A percentile compares a stretch with the other conserved stretches of the same genome.
These are phyloP conservation scores for Folsomia candida DNA, from an alignment of 2,888 invertebrate genomes.

Conservation along the genomic window DNA sequence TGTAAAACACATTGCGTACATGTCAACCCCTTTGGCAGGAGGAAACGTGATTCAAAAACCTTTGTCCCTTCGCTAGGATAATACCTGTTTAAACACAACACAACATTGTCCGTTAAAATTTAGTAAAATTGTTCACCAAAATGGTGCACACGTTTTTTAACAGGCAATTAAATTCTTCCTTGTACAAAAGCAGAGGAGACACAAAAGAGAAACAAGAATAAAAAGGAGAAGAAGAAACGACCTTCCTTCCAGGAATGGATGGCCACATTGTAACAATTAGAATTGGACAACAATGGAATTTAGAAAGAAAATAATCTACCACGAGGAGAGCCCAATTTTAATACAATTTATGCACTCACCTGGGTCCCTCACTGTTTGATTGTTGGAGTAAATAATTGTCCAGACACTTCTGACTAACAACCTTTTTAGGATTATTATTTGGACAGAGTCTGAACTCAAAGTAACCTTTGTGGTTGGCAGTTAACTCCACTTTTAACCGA, in stretches of 20 bases:
- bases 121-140: no score
- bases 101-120: no score
- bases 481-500: conserved; percentile 75
- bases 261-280: no score
- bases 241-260: no score
- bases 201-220: no score
- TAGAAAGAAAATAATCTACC: conserved; percentile 5
- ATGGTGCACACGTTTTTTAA: no score
- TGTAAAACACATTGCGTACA: conserved; percentile 82
- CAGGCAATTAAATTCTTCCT: no score
- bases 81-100: conserved; percentile 50
- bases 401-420: conserved; percentile 72
- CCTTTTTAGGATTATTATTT: conserved; percentile 61
- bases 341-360: conserved; percentile 43
- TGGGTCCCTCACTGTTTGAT: conserved; percentile 54
- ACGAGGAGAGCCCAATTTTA: no score
- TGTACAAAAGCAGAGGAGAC: no score
- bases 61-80: conserved; percentile 67
- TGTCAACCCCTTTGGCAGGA: conserved; percentile 64
- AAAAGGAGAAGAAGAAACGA: no score
- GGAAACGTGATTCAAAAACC: conserved; percentile 73
- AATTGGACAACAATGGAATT: background rate
- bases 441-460: conserved; percentile 83
- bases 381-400: conserved; percentile 68
- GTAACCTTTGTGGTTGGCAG: conserved; percentile 81